phyloP scores from a whole-genome alignment of 2,113 vertebrate species.

The Eurypyga helias region DNA sequence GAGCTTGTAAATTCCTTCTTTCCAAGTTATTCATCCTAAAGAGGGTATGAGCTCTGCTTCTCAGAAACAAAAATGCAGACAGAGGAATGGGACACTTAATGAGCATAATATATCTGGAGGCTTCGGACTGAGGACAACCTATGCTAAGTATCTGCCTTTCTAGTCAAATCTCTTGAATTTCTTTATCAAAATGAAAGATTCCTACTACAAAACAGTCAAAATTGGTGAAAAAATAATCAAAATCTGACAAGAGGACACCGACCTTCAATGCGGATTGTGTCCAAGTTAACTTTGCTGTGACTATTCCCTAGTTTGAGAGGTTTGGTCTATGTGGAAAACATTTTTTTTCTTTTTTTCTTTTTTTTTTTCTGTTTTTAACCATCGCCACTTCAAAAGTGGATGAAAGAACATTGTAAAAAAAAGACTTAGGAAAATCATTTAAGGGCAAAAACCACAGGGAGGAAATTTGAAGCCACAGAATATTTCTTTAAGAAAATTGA shows the following conservation, averaged over 20 bases:
- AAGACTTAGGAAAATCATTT: conserved; percentile 10
- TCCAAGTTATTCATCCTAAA: conserved; percentile 58
- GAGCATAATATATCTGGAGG: conserved; percentile 50
- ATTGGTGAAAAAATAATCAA: background rate
- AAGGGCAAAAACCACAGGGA: background rate
- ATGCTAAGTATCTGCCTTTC: background rate
- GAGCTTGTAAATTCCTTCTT: conserved; percentile 71
- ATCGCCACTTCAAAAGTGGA: conserved; percentile 29
- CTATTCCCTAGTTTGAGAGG: background rate
- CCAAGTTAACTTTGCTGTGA: background rate
- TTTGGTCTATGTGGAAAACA: background rate
- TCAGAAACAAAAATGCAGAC: conserved; percentile 65
- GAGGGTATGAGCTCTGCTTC: conserved; percentile 32
- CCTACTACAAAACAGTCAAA: background rate
- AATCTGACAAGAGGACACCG: background rate
- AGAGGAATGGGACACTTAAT: conserved; percentile 56
- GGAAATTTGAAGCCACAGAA: conserved; percentile 32
- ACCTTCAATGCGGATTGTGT: background rate
- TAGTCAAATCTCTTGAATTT: background rate
- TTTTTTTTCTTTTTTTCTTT: background rate
- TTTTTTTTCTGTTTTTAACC: background rate
- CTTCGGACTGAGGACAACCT: background rate
- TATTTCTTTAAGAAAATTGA: conserved; percentile 16
- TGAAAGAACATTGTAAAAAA: conserved; percentile 26
- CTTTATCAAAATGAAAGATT: background rate